Evolutionary conservation across 2,888 invertebrate genomes (phyloP).

Genomic region (Malacosoma neustria): DNA sequence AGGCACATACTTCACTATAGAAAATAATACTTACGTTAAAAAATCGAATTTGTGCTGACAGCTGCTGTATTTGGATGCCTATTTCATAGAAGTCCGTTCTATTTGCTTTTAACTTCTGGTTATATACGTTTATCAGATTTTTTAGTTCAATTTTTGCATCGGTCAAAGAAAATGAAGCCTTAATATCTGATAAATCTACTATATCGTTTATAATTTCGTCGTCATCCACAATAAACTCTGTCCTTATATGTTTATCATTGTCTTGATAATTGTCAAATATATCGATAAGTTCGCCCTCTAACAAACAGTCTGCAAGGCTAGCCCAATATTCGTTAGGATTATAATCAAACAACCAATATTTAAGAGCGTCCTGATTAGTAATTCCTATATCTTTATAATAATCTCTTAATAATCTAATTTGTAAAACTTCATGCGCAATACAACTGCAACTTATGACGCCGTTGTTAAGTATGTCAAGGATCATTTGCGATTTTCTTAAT

Average conservation of each 20-base stretch:
- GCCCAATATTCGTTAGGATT: conserved; percentile 9
- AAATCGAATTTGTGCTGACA: conserved; percentile 25
- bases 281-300: conserved; percentile 10
- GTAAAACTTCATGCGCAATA: conserved; percentile 16
- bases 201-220: conserved; percentile 6
- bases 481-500: conserved; percentile 25
- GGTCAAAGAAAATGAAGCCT: conserved; percentile 24
- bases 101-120: not conserved
- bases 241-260: conserved; percentile 20
- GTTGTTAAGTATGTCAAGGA: conserved; percentile 29
- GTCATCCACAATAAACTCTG: conserved; percentile 30
- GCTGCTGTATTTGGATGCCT: conserved; percentile 11
- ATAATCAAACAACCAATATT: conserved; percentile 41
- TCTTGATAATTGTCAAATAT: conserved; percentile 9
- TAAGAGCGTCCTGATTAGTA: conserved; percentile 22
- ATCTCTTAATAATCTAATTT: conserved; percentile 15
- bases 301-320: conserved; percentile 13
- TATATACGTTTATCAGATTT: conserved; percentile 14
- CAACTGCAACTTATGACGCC: conserved; percentile 28
- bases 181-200: conserved; percentile 8
- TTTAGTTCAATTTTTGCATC: conserved; percentile 19
- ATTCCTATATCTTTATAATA: conserved; percentile 16
- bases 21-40: conserved; percentile 28
- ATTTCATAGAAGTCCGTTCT: conserved; percentile 6
- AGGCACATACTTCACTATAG: too few relatives aligned